Evolutionary conservation across 1,140 invertebrate genomes (phyloP), one percentile per base, ranked within the genome.

Genomic region (Rhagoletis pomonella): DNA sequence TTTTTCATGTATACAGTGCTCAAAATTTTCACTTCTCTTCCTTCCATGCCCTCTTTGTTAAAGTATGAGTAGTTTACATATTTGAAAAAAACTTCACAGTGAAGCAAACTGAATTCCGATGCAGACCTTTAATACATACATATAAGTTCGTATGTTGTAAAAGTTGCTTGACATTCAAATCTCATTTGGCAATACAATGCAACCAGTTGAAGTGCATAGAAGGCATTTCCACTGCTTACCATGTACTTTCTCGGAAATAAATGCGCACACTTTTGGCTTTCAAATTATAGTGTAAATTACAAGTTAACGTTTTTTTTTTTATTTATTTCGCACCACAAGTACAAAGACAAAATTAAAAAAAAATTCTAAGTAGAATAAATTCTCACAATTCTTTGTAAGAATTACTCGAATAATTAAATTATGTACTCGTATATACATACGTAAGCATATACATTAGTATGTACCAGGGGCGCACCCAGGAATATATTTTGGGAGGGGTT

Each of bases 101-200:
- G n/a, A n/a, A n/a, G n/a, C n/a, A n/a, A n/a, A n/a, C n/a, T 47
- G 2, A 14, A 39, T 65, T 29, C 6, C 7, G 17, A 0, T 4
- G 10, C 39, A 44, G n/a, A n/a, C n/a, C n/a, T n/a, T n/a, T n/a
- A n/a, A n/a, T 69, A 12, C 44, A 10, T 69, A 0, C 10, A 69
- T 10, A 47, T 5, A 4, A n/a, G n/a, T 55, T 3, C 29, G 50
- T 67, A 1, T 67, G 29, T 5, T 6, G n/a, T 55, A 81, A 58
- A 81, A 81, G 50, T 55, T 55, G 73, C 55, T 81, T 81, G 73
- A 81, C 73, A 58, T 50, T 81, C 73, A 81, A 81, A 10, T 29
- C 73, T 2, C 14, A 81, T 81, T 81, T 81, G 73, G 73, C 73
- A 58, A 81, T 81, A 7, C 2, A 81, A 29, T 3, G n/a, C n/a